Percentiles rank a stretch among this genome's conserved stretches.
Evolutionary conservation across 2,113 vertebrate species (phyloP).

Genomic region (Fregata magnificens): DNA sequence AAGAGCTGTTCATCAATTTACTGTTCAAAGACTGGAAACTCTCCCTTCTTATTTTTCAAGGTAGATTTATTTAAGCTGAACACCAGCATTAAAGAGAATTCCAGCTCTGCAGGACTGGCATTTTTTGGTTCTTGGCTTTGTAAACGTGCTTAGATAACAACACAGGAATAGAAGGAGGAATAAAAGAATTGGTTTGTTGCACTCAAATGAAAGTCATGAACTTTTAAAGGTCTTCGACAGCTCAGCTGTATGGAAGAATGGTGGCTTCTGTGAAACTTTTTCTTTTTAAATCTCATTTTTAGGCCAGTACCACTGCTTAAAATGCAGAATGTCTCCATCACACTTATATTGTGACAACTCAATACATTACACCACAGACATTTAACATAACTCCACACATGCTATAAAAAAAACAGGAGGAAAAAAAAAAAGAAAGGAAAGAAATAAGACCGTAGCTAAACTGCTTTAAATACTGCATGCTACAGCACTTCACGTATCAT

Average conservation of each 20-base stretch:
- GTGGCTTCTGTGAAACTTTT: slow-evolving; percentile 21
- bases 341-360: slow-evolving; percentile 4
- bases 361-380: slow-evolving; percentile 70
- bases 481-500: slow-evolving; percentile 78
- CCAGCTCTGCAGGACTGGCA: slow-evolving; percentile 9
- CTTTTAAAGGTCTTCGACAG: not conserved
- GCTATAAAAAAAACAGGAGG: slow-evolving; percentile 50
- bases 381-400: slow-evolving; percentile 68
- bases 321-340: slow-evolving; percentile 65
- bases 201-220: not conserved
- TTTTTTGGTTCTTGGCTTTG: slow-evolving; percentile 61
- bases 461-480: slow-evolving; percentile 88
- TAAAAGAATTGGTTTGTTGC: not conserved
- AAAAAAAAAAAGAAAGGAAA: not conserved
- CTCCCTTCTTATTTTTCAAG: slow-evolving; percentile 3
- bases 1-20: not conserved
- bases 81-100: slow-evolving; percentile 4
- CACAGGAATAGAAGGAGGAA: not conserved
- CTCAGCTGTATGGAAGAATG: slow-evolving; percentile 25
- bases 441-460: slow-evolving; percentile 71
- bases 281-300: not conserved
- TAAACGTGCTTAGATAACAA: slow-evolving; percentile 4
- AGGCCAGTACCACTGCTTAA: slow-evolving; percentile 57
- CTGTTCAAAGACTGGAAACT: slow-evolving; percentile 3
- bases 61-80: slow-evolving; percentile 38